Evolutionary conservation across 2,888 invertebrate genomes (phyloP).

Genomic region (Tachina grossa): DNA sequence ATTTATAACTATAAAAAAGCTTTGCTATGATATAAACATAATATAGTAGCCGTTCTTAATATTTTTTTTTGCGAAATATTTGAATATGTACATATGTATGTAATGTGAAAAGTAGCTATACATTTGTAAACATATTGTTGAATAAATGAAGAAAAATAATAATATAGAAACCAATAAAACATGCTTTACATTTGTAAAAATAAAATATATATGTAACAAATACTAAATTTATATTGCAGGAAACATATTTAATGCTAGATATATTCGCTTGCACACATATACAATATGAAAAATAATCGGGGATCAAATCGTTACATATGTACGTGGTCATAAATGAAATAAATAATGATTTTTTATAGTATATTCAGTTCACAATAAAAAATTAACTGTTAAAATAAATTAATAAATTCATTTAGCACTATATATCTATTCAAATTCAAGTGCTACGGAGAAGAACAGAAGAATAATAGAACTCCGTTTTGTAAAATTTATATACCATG

Average conservation of each 20-base stretch:
- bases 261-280: background rate
- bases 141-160: constrained; percentile 45
- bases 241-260: background rate
- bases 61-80: background rate
- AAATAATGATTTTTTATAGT: too few species aligned
- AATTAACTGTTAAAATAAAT: too few species aligned
- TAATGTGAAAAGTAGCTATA: constrained; percentile 33
- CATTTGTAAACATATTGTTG: constrained; percentile 11
- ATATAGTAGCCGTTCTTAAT: constrained; percentile 17
- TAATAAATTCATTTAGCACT: too few species aligned
- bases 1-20: constrained; percentile 25
- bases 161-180: constrained; percentile 44
- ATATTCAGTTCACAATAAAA: too few species aligned
- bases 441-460: too few species aligned
- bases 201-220: constrained; percentile 4
- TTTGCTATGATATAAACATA: constrained; percentile 32
- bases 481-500: too few species aligned
- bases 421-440: too few species aligned
- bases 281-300: background rate
- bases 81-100: background rate
- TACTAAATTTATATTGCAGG: background rate
- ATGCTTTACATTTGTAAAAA: constrained; percentile 43
- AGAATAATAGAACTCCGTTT: too few species aligned
- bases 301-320: background rate
- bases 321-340: too few species aligned